Conservation (phyloP, 2,797 vertebrate species). For the Nothura maculosa region DNA sequence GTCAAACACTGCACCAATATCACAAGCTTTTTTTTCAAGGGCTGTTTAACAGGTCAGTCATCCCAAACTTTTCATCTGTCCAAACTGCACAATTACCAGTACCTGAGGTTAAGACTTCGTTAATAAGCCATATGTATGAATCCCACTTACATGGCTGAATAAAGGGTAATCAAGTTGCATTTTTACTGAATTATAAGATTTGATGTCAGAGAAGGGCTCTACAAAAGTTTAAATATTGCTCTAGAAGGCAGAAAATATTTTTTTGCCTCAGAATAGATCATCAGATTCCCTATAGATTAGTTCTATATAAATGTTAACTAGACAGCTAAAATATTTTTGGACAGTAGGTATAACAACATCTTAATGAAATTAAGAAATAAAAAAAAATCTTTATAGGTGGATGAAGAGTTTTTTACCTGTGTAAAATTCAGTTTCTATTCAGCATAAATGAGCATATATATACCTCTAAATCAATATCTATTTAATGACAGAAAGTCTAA, state of each 20-base stretch:
- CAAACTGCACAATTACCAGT: accelerated
- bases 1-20: background rate
- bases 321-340: background rate
- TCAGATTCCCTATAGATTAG: background rate
- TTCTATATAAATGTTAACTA: background rate
- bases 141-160: background rate
- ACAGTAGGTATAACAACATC: background rate
- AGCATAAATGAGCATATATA: background rate
- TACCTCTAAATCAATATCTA: background rate
- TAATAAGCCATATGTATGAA: background rate
- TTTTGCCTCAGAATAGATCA: background rate
- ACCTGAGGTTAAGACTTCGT: background rate
- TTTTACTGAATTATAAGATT: background rate
- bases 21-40: background rate
- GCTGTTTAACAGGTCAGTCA: background rate
- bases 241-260: background rate
- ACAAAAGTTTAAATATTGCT: background rate
- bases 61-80: background rate
- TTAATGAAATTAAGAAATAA: background rate
- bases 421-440: background rate
- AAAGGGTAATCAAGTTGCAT: background rate
- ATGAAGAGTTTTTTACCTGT: background rate
- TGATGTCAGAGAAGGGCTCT: background rate
- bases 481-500: background rate
- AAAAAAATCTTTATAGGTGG: background rate